Evolutionary conservation across 2,113 vertebrate genomes (phyloP), one percentile per base, ranked within the genome.

Genomic region (Laterallus jamaicensis): DNA sequence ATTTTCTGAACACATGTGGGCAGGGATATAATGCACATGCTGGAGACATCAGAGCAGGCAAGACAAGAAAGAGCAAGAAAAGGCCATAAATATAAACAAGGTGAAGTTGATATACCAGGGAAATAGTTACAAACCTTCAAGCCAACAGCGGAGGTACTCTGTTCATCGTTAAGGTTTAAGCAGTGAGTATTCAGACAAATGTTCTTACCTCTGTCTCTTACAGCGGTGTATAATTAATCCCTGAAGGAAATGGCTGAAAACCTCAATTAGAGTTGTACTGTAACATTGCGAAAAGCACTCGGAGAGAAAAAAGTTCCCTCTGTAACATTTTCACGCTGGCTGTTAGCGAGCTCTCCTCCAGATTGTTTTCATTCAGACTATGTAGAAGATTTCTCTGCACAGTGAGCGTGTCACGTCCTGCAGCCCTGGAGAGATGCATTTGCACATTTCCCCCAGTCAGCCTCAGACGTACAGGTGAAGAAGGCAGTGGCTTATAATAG

Each of bases 371-470:
- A 58, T 69, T 69, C 47, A 80, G 15, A 49, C 2, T 44, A 13
- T 5, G 5, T 12, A 6, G 20, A 86, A 73, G 9, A 22, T 15
- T 76, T 76, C 44, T 56, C 40, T 71, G 15, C 0, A 0, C 37
- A 15, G 29, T 22, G 22, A 35, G 8, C 3, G 5, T 24, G 22
- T 35, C 67, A 56, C 0, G 0, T 68, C 18, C 58, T 44, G 35
- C 15, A 79, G 11, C 4, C 22, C 26, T 11, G 10, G 10, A 67
- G 47, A 93, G 22, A 56, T 4, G 21, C 2, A 29, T 75, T 75
- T 28, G 39, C 5, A 1, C 4, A 5, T 62, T 75, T 62, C 3
- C 8, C 16, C 5, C 31, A 15, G 4, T 32, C 60, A 78, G 32
- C 11, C 40, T 79, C 63, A 86, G 11, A n/a, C 11, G 4, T 5